These are phyloP conservation scores for Drosophila neonasuta DNA, from an alignment of 2,888 invertebrate species.

Conservation along the genomic window DNA sequence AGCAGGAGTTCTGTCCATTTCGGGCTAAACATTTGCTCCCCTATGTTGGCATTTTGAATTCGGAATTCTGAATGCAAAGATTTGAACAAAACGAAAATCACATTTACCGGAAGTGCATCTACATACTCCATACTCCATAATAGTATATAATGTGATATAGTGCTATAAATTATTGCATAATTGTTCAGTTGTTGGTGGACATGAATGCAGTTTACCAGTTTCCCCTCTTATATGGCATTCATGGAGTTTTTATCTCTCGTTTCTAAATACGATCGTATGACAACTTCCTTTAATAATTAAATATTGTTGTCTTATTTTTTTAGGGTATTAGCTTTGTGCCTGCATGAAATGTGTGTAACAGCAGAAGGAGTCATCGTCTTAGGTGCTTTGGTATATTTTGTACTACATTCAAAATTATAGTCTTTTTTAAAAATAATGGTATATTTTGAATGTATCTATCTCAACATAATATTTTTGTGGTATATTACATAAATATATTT, in stretches of 20 bases:
- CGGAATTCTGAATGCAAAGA: constrained; percentile 32
- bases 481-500: no score
- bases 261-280: neutral
- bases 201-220: neutral
- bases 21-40: constrained; percentile 18
- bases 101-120: constrained; percentile 61
- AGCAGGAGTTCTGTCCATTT: constrained; percentile 15
- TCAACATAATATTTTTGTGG: no score
- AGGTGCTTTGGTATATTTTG: no score
- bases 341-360: no score
- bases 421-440: no score
- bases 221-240: neutral
- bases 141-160: neutral
- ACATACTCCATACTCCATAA: constrained; percentile 1
- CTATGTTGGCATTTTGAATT: constrained; percentile 23
- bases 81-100: constrained; percentile 32
- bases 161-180: constrained; percentile 40
- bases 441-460: no score
- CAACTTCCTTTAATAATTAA: neutral
- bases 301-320: neutral
- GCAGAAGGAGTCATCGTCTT: no score
- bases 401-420: no score
- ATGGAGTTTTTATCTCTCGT: neutral
- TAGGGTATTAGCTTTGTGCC: no score
- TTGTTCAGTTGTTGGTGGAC: neutral